These are phyloP conservation scores for Dasyprocta punctata DNA, from an alignment of 2,113 vertebrate species.

Conservation along the genomic window DNA sequence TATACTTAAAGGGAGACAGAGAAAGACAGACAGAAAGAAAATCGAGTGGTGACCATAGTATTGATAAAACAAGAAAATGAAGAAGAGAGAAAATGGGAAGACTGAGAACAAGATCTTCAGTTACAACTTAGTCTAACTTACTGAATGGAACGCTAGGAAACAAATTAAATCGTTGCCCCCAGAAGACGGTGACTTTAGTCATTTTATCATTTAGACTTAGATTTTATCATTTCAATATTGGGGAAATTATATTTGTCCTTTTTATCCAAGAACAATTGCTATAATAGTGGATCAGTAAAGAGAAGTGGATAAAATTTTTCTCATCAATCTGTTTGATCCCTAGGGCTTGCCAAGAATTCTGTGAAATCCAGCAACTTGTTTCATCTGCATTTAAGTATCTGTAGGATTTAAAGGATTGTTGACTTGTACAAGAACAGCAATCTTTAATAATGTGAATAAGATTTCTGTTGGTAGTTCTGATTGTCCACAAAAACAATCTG, in stretches of 20 bases:
- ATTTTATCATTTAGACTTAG: not conserved
- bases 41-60: not conserved
- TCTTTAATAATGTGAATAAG: not conserved
- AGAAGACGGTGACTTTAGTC: not conserved
- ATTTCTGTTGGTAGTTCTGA: not conserved
- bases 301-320: not conserved
- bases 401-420: not conserved
- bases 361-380: not conserved
- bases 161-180: not conserved
- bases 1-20: not conserved
- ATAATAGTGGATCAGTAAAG: not conserved
- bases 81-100: not conserved
- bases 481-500: not conserved
- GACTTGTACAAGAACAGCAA: not conserved
- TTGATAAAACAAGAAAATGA: not conserved
- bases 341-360: not conserved
- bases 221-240: not conserved
- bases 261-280: not conserved
- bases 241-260: not conserved
- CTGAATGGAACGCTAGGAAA: not conserved
- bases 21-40: not conserved
- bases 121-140: not conserved
- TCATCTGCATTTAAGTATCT: not conserved
- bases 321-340: not conserved
- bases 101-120: not conserved